These are phyloP conservation scores for Dromococcyx pavoninus DNA, from an alignment of 2,797 vertebrate species.

Conservation along the genomic window DNA sequence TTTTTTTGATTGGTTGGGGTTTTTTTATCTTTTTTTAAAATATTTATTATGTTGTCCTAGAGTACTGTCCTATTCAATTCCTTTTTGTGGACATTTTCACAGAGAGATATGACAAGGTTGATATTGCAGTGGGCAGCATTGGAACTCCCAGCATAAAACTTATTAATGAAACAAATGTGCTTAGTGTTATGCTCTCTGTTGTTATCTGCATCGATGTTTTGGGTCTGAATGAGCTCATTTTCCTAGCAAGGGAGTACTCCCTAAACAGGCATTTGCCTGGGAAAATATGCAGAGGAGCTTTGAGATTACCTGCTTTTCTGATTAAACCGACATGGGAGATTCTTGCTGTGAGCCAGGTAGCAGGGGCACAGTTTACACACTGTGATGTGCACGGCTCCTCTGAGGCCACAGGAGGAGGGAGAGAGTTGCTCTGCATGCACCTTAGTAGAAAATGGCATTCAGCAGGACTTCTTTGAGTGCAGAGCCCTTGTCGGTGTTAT, in stretches of 20 bases:
- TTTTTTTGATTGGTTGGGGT: too few species aligned
- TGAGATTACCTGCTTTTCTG: neutral
- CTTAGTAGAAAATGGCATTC: neutral
- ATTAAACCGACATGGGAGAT: accelerated
- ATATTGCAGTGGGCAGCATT: neutral
- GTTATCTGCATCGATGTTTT: neutral
- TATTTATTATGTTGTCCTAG: neutral
- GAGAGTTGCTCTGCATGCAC: neutral
- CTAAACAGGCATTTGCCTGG: neutral
- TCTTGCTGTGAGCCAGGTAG: neutral
- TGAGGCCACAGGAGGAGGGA: neutral
- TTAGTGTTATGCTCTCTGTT: neutral
- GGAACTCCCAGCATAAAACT: neutral
- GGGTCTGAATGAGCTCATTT: neutral
- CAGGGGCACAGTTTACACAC: neutral
- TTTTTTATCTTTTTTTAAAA: neutral
- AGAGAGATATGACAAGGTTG: neutral
- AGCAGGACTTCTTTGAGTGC: neutral
- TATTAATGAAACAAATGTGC: neutral
- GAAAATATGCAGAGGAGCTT: neutral
- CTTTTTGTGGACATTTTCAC: neutral
- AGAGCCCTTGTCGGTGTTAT: neutral
- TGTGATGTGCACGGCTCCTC: accelerated
- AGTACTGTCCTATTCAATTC: neutral
- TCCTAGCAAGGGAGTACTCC: neutral